A percentile compares a stretch with the other conserved stretches of the same genome.
phyloP scores from a whole-genome alignment of 1,140 invertebrate species.

The Bombus affinis region DNA sequence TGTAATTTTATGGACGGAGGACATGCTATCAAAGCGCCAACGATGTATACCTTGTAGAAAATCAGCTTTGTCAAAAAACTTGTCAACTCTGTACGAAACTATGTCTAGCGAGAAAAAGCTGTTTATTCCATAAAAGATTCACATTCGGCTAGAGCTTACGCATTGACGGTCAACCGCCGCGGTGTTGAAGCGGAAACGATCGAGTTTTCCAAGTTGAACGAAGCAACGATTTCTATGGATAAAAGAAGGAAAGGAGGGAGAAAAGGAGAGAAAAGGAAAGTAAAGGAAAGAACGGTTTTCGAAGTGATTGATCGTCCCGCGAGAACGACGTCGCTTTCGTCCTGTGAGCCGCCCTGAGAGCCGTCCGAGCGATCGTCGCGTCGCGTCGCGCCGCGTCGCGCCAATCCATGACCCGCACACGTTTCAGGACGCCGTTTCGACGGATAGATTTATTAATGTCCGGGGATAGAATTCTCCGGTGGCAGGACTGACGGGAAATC shows the following conservation, averaged over 20 bases:
- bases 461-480: conserved; percentile 50
- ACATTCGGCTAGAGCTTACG: not conserved
- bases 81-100: no score
- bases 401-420: conserved; percentile 62
- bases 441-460: conserved; percentile 59
- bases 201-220: not conserved
- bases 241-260: not conserved
- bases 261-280: conserved; percentile 20
- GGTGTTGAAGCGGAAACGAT: not conserved
- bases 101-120: no score
- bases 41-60: not conserved
- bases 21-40: no score
- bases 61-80: no score
- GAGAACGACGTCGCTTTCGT: conserved; percentile 60
- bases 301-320: conserved; percentile 67
- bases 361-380: conserved; percentile 51
- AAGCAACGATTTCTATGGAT: conserved; percentile 52
- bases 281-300: conserved; percentile 56
- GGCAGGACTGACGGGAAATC: conserved; percentile 50
- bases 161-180: not conserved
- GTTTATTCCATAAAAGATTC: not conserved
- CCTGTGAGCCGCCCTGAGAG: conserved; percentile 23
- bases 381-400: conserved; percentile 38
- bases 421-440: conserved; percentile 35
- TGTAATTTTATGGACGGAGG: no score